Base-by-base conservation (phyloP, 92 coral and sea anemone genomes). In the Porites lobata region DNA sequence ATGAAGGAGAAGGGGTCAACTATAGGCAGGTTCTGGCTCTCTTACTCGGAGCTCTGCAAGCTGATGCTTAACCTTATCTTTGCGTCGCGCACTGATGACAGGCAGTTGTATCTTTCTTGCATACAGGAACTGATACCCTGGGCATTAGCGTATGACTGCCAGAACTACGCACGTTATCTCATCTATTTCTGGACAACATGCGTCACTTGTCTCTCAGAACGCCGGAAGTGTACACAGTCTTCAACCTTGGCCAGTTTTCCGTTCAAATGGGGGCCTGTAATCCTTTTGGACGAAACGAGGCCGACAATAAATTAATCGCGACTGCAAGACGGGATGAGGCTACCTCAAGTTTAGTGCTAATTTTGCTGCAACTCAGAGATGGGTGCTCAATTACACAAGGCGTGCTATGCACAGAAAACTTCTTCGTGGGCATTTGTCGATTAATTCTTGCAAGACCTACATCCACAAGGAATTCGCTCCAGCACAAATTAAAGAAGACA, bases 131-230 rank as follows among this genome's bases (percentile, higher is more conserved):
- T 89, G 4, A 89, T 94, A 50, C 87, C 85, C 12, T 94, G 94
- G 97, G 83, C 90, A 43, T 94, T 94, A 78, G 91, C 95, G 78
- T 91, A 92, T 85, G 93, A 94, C 79, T 88, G 92, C 20, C 90
- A 89, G 69, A 94, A 92, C 80, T 94, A 83, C 56, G 72, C 72
- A 47, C 72, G 72, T 66, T 90, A 90, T 83, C 77, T 88, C 22
- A 68, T 84, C 75, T 83, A 82, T 91, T 85, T 83, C 85, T 91
- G 53, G 52, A 91, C 72, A 81, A 83, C 92, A 91, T 91, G 86
- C 78, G 83, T 80, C 57, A 73, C 63, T 65, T 94, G 80, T 69
- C 85, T 74, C 72, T 50, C 85, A 71, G 83, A 72, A 82, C 84
- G 67, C 87, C 90, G 13, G 87, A 94, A n/a, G 91, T 91, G 77